These are phyloP conservation scores for Neodiprion lecontei DNA, from an alignment of 1,140 invertebrate species.

Conservation along the genomic window DNA sequence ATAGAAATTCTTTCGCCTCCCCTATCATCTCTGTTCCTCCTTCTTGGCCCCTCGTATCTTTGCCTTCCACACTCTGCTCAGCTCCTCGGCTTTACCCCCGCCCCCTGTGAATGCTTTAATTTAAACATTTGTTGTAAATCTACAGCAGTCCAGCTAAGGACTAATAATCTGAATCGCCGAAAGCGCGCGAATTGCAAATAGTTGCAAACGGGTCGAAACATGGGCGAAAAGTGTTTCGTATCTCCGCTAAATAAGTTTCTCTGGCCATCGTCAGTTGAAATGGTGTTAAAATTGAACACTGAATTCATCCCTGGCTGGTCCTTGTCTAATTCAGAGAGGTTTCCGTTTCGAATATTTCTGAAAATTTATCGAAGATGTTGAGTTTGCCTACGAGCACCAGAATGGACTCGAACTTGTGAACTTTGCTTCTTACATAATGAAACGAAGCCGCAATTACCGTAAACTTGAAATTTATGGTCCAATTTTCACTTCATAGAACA, in stretches of 20 bases:
- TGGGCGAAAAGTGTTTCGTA: too few species aligned
- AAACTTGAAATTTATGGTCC: conserved; percentile 50
- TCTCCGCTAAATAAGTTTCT: too few species aligned
- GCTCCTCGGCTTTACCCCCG: not conserved
- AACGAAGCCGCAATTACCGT: conserved; percentile 21
- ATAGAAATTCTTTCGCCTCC: conserved; percentile 49
- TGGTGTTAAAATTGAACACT: too few species aligned
- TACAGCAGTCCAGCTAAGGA: too few species aligned
- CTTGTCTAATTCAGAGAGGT: too few species aligned
- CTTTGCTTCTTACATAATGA: not conserved
- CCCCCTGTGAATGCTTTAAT: conserved; percentile 32
- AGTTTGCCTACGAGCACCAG: not conserved
- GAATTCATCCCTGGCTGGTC: too few species aligned
- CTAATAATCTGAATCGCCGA: too few species aligned
- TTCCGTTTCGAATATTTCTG: not conserved
- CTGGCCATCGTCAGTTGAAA: too few species aligned
- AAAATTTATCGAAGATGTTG: not conserved
- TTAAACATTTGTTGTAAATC: conserved; percentile 42
- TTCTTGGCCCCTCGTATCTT: not conserved
- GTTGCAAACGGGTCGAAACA: too few species aligned
- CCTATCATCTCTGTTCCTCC: not conserved
- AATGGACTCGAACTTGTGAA: not conserved
- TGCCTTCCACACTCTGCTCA: too few species aligned
- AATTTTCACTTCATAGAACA: conserved; percentile 43
- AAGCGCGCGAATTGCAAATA: too few species aligned